Base-by-base conservation (phyloP, 2,888 invertebrate species). In the Synanthedon vespiformis region DNA sequence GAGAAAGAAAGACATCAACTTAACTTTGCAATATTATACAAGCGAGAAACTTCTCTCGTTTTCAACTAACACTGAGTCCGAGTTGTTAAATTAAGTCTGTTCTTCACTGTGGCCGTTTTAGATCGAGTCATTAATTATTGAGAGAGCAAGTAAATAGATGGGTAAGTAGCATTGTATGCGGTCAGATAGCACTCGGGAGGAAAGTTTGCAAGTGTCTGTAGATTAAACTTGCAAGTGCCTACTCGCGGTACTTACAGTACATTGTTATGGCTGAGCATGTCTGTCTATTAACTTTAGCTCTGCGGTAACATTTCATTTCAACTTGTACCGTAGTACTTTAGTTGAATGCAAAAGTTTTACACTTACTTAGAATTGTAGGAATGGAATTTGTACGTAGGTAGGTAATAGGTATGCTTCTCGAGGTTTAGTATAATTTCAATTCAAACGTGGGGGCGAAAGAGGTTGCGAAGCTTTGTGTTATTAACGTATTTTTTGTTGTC, bases 121-220 rank as follows among this genome's bases (percentile, higher is more conserved):
- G 69, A 75, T 73, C 63, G 66, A 64, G 62, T 66, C 67, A 65
- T 71, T 64, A 72, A 70, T 72, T 70, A 74, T 74, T 71, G 62
- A 73, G 56, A 34, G 49, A 54, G 52, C 48, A 61, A 66, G 14
- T 44, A 44, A 44, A 44, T 44, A 44, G 44, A 14, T 14, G 44
- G 34, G 13, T 44, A 44, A 44, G 44, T 44, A 44, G 44, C 14
- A 44, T 44, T 10, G 34, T 10, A 34, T 34, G 6, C 14, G 44
- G 44, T 44, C 44, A 44, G 44, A 13, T 12, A 44, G 13, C 44
- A 44, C 44, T 44, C 44, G 13, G 66, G 62, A 61, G 58, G 47
- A 67, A 72, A 72, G 62, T 71, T 70, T 53, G 53, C 51, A 57
- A 56, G 47, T 54, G 49, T 53, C 50, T 53, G 53, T 53, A 55